Base-by-base conservation (phyloP, 1,140 invertebrate species). In the Lepidotrigona ventralis region DNA sequence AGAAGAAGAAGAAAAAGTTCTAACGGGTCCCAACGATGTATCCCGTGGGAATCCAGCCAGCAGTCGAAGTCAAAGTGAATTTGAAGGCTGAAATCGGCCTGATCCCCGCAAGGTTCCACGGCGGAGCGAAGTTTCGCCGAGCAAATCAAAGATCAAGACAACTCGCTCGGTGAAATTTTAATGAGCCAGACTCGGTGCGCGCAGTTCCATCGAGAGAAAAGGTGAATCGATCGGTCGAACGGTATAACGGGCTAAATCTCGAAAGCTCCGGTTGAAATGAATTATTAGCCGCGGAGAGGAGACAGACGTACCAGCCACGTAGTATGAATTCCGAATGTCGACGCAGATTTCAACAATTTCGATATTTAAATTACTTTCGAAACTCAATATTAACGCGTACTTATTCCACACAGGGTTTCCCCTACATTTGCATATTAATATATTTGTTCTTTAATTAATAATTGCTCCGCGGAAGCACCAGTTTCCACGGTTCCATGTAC, bases 81-180 rank as follows among this genome's bases (percentile, higher is more conserved):
- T 86, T 77, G 86, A 81, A 76, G 77, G 77, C 83, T 74, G 83
- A 86, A 86, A 86, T 86, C 89, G 75, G 84, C 54, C 89, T 85
- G 88, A 86, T 88, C 84, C 76, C 78, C 56, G 76, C 69, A 71
- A 63, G 75, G 82, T 79, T 86, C 73, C 56, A 54, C 23, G 15
- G 5, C 17, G 56, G 14, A 69, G 60, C 14, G 15, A 81, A 86
- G 56, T 85, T 87, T 87, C 39, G 39, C 11, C 58, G 56, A 56
- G 54, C 79, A 78, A 73, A 85, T 75, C 78, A 75, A 88, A 88
- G 84, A 88, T 88, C 84, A 79, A 83, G 89, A 89, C 85, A 88
- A 90, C 86, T 84, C 85, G 79, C 64, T 15, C 75, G 71, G 17
- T 91, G 79, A 90, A 91, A 91, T 39, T 90, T 91, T 91, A 90